phyloP scores from a whole-genome alignment of 2,888 invertebrate species.

The Perithous albicinctus region DNA sequence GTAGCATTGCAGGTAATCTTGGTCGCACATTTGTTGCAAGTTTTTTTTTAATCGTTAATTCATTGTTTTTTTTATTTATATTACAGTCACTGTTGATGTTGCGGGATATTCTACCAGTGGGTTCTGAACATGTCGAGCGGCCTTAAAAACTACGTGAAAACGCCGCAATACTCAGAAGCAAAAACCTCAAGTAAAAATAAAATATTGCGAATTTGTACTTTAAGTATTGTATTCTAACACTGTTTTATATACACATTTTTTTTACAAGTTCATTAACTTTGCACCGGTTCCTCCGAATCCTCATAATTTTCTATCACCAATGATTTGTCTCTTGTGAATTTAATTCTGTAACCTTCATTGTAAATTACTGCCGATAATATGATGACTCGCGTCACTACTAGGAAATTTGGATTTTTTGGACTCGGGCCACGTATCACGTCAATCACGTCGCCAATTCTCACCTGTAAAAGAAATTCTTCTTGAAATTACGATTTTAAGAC shows the following conservation, averaged over 20 bases:
- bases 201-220: slow-evolving; percentile 8
- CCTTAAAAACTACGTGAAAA: background rate
- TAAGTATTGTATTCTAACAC: slow-evolving; percentile 25
- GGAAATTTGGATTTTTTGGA: slow-evolving; percentile 88
- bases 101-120: slow-evolving; percentile 2
- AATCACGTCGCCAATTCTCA: slow-evolving; percentile 90
- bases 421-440: slow-evolving; percentile 91
- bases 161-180: background rate
- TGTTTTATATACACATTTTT: slow-evolving; percentile 26
- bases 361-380: slow-evolving; percentile 86
- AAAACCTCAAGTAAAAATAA: slow-evolving; percentile 16
- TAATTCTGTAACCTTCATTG: slow-evolving; percentile 86
- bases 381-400: slow-evolving; percentile 90
- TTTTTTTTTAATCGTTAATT: slow-evolving; percentile 18
- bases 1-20: slow-evolving; percentile 73
- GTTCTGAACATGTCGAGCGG: background rate
- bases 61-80: slow-evolving; percentile 26
- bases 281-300: slow-evolving; percentile 85
- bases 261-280: slow-evolving; percentile 33
- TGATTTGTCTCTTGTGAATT: slow-evolving; percentile 89
- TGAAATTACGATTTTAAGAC: slow-evolving; percentile 5
- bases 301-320: slow-evolving; percentile 91
- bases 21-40: background rate
- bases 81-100: slow-evolving; percentile 73
- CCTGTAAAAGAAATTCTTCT: slow-evolving; percentile 83